phyloP scores from a whole-genome alignment of 2,888 invertebrate genomes.

The Scrobipalpa costella region DNA sequence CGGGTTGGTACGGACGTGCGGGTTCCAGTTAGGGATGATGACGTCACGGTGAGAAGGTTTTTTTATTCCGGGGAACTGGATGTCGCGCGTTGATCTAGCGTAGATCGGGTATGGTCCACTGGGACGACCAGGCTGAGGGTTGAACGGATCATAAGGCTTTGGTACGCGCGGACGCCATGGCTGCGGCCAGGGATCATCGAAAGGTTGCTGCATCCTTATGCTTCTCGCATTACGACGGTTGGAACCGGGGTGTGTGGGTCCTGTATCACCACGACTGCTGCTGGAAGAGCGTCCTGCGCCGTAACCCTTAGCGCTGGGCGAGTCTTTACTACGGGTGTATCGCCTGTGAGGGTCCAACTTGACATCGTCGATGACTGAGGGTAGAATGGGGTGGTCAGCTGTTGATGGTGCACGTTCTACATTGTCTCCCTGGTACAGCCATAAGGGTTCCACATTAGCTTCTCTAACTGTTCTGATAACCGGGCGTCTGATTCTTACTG shows the following conservation, averaged over 20 bases:
- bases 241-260: conserved; percentile 52
- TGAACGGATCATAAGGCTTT: conserved; percentile 27
- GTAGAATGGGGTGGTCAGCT: conserved; percentile 35
- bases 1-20: conserved; percentile 45
- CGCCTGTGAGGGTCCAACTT: conserved; percentile 43
- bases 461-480: conserved; percentile 35
- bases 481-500: background rate
- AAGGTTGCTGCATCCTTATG: conserved; percentile 24
- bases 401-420: conserved; percentile 40
- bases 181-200: conserved; percentile 8
- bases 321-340: conserved; percentile 46
- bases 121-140: conserved; percentile 22
- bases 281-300: conserved; percentile 41
- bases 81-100: conserved; percentile 36
- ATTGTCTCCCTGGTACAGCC: conserved; percentile 39
- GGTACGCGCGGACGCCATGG: conserved; percentile 28
- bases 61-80: conserved; percentile 38
- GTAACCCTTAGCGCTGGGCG: conserved; percentile 44
- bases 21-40: conserved; percentile 53
- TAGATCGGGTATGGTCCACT: conserved; percentile 30
- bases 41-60: conserved; percentile 47
- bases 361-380: conserved; percentile 44
- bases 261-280: conserved; percentile 44
- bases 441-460: conserved; percentile 38
- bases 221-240: conserved; percentile 50